Evolutionary conservation across 1,140 invertebrate species (phyloP), one percentile per base, ranked within the genome.

Genomic region (Bombus polaris): DNA sequence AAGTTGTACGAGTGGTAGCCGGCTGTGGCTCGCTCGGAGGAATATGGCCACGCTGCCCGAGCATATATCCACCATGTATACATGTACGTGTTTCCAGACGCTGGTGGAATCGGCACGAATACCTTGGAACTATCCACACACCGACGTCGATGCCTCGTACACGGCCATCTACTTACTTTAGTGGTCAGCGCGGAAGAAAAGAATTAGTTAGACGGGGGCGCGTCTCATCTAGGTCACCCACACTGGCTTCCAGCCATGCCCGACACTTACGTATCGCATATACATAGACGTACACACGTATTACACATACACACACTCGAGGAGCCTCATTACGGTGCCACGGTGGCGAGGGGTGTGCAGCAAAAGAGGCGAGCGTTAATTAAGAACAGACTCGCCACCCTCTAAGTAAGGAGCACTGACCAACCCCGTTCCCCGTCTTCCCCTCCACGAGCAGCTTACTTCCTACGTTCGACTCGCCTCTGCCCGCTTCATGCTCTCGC

Each of bases 351-450:
- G 94, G 94, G 94, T 93, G 89, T 94, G 94, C 93, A 94, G 93
- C 93, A 94, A 94, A 94, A 94, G 94, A 94, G 94, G 94, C 94
- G 93, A 94, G 94, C 94, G 94, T 95, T 95, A 95, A 95, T 95
- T 95, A 95, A 95, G 94, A 95, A 95, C 94, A 95, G 94, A 95
- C 94, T 95, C 94, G 92, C 94, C 94, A 94, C 94, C 94, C 94
- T 92, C 92, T 94, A 94, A 94, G 94, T 94, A 94, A 94, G 94
- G 94, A 94, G 94, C 94, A 92, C 93, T 94, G 93, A 93, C 94
- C 94, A 93, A 91, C 92, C 93, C 89, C 86, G 81, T 70, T 57
- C 73, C 62, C 72, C 42, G 75, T 37, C 22, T 81, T 47, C 77
- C 44, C n/a, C 42, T 84, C 42, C 75, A 86, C 87, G 81, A 53